phyloP scores from a whole-genome alignment of 2,113 vertebrate species.

The Heptranchias perlo region DNA sequence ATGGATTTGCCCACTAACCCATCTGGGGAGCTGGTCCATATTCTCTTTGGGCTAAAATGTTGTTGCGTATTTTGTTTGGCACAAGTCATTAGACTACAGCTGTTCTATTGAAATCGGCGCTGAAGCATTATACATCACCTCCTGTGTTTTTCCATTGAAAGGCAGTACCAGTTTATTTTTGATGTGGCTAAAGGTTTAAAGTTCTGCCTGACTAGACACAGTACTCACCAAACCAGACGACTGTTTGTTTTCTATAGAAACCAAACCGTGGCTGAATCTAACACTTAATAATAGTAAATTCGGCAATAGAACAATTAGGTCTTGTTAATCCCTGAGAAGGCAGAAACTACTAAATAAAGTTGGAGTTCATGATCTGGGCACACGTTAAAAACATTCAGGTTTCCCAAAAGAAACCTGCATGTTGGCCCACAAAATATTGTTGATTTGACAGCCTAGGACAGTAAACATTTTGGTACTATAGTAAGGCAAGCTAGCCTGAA shows the following conservation, averaged over 20 bases:
- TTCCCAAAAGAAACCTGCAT: too few relatives aligned
- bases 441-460: too few relatives aligned
- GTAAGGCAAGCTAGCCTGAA: too few relatives aligned
- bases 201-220: background rate
- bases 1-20: background rate
- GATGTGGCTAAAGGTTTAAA: background rate
- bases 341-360: background rate
- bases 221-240: background rate
- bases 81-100: background rate
- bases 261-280: background rate
- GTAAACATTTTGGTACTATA: too few relatives aligned
- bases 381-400: background rate
- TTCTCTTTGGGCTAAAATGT: background rate
- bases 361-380: background rate
- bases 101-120: background rate
- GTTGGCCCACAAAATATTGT: too few relatives aligned
- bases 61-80: background rate
- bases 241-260: slow-evolving; percentile 15
- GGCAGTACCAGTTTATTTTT: background rate
- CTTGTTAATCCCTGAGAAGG: background rate
- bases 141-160: slow-evolving; percentile 4
- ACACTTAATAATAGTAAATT: background rate
- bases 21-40: background rate
- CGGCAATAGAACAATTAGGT: background rate
- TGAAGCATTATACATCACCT: background rate